phyloP scores from a whole-genome alignment of 2,888 invertebrate species.

The Piscicola geometra region DNA sequence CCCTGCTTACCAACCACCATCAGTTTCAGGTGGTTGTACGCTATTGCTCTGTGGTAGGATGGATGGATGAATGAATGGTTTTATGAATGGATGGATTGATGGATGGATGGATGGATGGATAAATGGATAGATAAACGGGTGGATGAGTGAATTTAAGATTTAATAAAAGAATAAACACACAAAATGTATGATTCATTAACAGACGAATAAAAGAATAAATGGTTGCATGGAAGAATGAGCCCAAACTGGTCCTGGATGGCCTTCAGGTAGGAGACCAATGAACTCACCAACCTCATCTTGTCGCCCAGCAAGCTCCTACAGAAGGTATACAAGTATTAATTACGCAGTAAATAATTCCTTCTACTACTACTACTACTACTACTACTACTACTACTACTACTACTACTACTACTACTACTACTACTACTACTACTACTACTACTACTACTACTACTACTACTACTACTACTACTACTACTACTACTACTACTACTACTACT shows the following conservation, averaged over 20 bases:
- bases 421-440: conserved; percentile 2
- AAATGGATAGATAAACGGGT: neutral
- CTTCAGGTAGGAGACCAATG: conserved; percentile 83
- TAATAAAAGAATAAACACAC: neutral
- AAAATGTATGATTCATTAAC: too few relatives aligned
- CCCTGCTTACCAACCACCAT: conserved; percentile 80
- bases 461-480: conserved; percentile 12
- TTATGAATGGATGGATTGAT: too few relatives aligned
- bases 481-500: conserved; percentile 7
- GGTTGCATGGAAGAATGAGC: neutral
- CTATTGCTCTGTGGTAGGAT: conserved; percentile 64
- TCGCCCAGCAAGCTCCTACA: conserved; percentile 63
- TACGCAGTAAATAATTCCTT: neutral
- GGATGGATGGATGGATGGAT: neutral
- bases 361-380: conserved; percentile 22
- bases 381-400: neutral
- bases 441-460: conserved; percentile 12
- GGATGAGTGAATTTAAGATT: neutral
- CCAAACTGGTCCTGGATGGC: conserved; percentile 60
- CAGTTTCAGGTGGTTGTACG: conserved; percentile 89
- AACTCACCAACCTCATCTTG: conserved; percentile 91
- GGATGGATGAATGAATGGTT: too few relatives aligned
- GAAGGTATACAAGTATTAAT: too few relatives aligned
- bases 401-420: conserved; percentile 28
- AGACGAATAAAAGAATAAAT: neutral